These are phyloP conservation scores for Silurus asotus DNA, from an alignment of 2,113 vertebrate species.

Conservation along the genomic window DNA sequence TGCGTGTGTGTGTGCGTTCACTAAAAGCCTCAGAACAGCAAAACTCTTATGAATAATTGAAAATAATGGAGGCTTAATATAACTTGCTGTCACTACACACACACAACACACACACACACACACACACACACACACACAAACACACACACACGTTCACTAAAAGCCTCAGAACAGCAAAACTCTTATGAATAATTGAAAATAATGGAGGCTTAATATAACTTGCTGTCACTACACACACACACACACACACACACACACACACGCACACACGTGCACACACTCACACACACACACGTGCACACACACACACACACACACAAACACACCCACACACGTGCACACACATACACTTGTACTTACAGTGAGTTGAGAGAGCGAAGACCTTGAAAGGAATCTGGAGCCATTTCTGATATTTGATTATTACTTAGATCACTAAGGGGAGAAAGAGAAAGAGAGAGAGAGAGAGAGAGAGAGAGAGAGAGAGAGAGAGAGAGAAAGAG, in stretches of 20 bases:
- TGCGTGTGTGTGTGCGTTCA: conserved; percentile 1
- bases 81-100: conserved; percentile 26
- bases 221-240: conserved; percentile 19
- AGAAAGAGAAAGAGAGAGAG: neutral
- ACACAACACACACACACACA: neutral
- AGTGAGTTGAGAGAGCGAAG: conserved; percentile 96
- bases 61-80: conserved; percentile 44
- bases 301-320: conserved; percentile 31
- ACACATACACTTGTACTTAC: conserved; percentile 75
- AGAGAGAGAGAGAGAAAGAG: neutral
- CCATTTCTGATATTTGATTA: conserved; percentile 97
- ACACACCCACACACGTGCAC: conserved; percentile 43
- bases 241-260: too few species aligned
- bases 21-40: conserved; percentile 50
- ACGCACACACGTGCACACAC: too few species aligned
- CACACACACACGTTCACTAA: conserved; percentile 27
- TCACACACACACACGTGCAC: too few species aligned
- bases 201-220: conserved; percentile 48
- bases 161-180: conserved; percentile 43
- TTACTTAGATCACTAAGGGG: conserved; percentile 90
- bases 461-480: neutral
- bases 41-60: conserved; percentile 41
- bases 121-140: neutral
- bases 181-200: conserved; percentile 41
- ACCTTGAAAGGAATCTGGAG: conserved; percentile 93